A percentile compares a stretch with the other conserved stretches of the same genome.
These are phyloP conservation scores for Brachyrhaphis roseni DNA, from an alignment of 2,797 vertebrate species.

Conservation along the genomic window DNA sequence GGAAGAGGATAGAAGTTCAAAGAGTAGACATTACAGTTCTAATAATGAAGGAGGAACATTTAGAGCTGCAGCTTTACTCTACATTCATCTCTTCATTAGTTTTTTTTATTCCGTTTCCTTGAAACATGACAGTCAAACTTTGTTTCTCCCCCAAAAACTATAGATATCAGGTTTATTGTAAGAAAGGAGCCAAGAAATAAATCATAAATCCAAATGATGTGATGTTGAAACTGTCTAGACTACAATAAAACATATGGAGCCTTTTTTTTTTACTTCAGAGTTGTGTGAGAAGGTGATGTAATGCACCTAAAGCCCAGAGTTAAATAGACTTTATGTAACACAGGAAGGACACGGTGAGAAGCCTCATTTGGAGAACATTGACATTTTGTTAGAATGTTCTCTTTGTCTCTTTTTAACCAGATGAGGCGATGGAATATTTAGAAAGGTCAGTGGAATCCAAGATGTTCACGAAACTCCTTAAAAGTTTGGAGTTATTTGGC, in stretches of 20 bases:
- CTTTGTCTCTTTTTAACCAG: slow-evolving; percentile 4
- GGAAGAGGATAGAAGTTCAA: slow-evolving; percentile 38
- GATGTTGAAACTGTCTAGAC: not conserved
- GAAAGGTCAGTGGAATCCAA: slow-evolving; percentile 6
- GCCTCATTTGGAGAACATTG: slow-evolving; percentile 12
- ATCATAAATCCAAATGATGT: not conserved
- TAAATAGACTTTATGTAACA: slow-evolving; percentile 26
- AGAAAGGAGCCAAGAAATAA: not conserved
- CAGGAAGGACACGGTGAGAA: slow-evolving; percentile 19
- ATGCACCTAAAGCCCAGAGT: not conserved
- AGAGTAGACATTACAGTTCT: slow-evolving; percentile 28
- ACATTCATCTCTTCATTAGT: not conserved
- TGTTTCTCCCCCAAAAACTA: not conserved
- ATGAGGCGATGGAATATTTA: slow-evolving; percentile 3
- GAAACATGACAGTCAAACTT: not conserved
- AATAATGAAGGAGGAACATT: slow-evolving; percentile 23
- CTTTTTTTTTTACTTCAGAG: not conserved
- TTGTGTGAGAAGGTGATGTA: not conserved
- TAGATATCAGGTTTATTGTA: not conserved
- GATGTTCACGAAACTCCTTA: slow-evolving; percentile 7
- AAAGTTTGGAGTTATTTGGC: slow-evolving; percentile 10
- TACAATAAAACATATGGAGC: not conserved
- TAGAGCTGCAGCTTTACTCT: not conserved
- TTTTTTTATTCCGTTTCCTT: not conserved
- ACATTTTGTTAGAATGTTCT: slow-evolving; percentile 13